Conservation (phyloP, 1,140 invertebrate genomes). For the Delia radicum region DNA sequence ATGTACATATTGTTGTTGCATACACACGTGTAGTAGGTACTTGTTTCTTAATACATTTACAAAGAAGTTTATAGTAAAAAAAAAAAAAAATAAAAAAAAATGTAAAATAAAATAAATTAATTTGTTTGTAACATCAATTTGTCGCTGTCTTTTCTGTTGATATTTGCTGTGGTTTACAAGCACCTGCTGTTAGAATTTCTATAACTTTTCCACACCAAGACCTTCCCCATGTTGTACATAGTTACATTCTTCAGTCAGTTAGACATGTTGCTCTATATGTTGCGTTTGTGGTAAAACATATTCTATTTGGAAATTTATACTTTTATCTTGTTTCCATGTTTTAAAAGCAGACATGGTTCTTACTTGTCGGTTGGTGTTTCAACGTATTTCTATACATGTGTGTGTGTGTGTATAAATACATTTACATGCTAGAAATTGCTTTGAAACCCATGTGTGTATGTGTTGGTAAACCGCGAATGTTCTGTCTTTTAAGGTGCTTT, state of each 20-base stretch:
- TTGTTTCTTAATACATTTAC: neutral
- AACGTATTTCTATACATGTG: neutral
- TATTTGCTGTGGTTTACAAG: conserved; percentile 14
- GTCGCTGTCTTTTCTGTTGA: neutral
- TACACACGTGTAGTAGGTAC: too few relatives aligned
- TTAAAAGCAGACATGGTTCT: neutral
- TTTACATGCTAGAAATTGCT: neutral
- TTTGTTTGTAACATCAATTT: conserved; percentile 17
- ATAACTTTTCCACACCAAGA: neutral
- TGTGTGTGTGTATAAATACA: neutral
- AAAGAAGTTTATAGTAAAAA: neutral
- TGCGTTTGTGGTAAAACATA: conserved; percentile 1
- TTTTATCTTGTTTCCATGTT: too few relatives aligned
- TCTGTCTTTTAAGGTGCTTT: neutral
- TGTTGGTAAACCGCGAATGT: neutral
- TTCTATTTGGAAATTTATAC: neutral
- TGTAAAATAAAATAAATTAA: too few relatives aligned
- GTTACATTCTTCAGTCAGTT: neutral
- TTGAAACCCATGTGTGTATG: neutral
- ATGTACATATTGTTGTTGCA: neutral
- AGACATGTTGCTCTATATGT: neutral
- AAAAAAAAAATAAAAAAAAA: too few relatives aligned
- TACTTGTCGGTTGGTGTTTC: neutral
- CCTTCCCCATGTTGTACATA: neutral
- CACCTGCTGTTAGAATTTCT: conserved; percentile 7